Conservation (phyloP, 2,113 vertebrate species). For the Mohoua ochrocephala region DNA sequence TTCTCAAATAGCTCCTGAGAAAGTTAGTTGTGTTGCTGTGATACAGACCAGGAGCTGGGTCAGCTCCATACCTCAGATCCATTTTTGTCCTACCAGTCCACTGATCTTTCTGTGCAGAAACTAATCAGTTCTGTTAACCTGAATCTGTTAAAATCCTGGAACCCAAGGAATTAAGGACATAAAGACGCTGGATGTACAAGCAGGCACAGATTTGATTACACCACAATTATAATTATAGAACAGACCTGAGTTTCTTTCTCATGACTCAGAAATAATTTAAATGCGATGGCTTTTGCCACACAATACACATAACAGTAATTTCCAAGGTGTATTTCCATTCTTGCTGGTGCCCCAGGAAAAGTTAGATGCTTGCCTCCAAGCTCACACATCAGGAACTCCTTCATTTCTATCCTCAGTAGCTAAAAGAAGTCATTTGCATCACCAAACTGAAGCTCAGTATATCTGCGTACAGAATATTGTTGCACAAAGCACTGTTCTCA, state of each 20-base stretch:
- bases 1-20: neutral
- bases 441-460: neutral
- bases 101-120: neutral
- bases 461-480: neutral
- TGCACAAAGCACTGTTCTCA: neutral
- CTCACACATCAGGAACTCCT: neutral
- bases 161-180: neutral
- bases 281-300: neutral
- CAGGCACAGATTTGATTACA: neutral
- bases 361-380: neutral
- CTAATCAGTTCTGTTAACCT: neutral
- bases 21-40: neutral
- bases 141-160: neutral
- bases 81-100: neutral
- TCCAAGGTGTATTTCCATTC: neutral
- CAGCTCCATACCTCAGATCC: neutral
- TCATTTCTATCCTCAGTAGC: neutral
- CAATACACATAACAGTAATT: neutral
- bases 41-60: neutral
- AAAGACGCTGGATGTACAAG: neutral
- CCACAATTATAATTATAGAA: neutral
- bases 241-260: neutral
- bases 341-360: neutral
- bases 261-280: neutral
- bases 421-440: neutral